phyloP scores from a whole-genome alignment of 37 sponge, comb jelly and placozoan genomes.

The Bolinopsis microptera region DNA sequence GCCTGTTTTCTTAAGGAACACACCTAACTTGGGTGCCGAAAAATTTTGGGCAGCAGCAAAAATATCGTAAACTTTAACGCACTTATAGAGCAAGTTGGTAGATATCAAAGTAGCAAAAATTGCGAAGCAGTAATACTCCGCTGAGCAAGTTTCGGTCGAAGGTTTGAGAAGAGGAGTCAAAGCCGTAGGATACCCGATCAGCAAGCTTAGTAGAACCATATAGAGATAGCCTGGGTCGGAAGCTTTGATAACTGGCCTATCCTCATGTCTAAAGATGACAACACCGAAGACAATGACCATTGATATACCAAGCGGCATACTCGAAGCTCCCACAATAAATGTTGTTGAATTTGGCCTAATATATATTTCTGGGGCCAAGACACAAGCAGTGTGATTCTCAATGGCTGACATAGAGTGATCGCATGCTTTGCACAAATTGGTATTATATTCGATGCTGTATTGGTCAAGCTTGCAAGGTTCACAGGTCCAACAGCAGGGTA shows the following conservation, averaged over 20 bases:
- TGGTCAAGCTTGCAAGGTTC: background rate
- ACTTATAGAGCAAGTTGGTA: slow-evolving; percentile 8
- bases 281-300: background rate
- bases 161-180: slow-evolving; percentile 6
- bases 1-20: background rate
- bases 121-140: background rate
- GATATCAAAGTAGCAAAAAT: slow-evolving; percentile 29
- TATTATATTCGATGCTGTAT: background rate
- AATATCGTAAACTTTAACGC: background rate
- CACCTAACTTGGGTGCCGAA: background rate
- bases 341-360: background rate
- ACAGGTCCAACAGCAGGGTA: slow-evolving; percentile 57
- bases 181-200: background rate
- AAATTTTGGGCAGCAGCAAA: background rate
- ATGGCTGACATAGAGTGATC: background rate
- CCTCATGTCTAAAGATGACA: background rate
- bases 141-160: background rate
- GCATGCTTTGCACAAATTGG: background rate
- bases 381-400: background rate
- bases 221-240: slow-evolving; percentile 48
- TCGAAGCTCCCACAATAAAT: background rate
- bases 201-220: background rate
- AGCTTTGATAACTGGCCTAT: slow-evolving; percentile 23
- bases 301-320: background rate
- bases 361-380: background rate